Conservation (phyloP, 2,888 invertebrate species). For the Acanthosepion lycidas region DNA sequence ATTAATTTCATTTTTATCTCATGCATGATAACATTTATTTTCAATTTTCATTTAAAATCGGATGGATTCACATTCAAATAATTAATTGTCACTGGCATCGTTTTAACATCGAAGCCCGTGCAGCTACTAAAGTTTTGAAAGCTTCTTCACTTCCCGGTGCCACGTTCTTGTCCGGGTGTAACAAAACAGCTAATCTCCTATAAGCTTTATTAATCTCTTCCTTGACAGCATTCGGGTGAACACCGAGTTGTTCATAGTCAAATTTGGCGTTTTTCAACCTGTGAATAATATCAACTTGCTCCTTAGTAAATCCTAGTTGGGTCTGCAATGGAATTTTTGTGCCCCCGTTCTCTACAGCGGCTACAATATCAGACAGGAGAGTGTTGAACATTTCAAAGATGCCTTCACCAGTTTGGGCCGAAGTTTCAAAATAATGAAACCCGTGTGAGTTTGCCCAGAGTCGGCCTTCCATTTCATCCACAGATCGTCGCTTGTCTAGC, state of each 20-base stretch:
- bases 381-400: constrained; percentile 74
- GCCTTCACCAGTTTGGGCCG: constrained; percentile 73
- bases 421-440: constrained; percentile 74
- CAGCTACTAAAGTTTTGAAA: constrained; percentile 75
- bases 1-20: too few species aligned
- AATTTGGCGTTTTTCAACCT: constrained; percentile 72
- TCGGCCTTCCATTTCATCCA: constrained; percentile 72
- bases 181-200: constrained; percentile 74
- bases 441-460: constrained; percentile 73
- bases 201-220: constrained; percentile 76
- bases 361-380: constrained; percentile 73
- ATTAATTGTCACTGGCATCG: constrained; percentile 54
- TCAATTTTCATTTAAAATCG: too few species aligned
- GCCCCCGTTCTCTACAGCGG: constrained; percentile 72
- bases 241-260: constrained; percentile 73
- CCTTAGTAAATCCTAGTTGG: constrained; percentile 74
- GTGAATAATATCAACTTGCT: constrained; percentile 75
- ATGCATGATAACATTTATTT: too few species aligned
- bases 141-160: constrained; percentile 76
- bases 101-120: constrained; percentile 72
- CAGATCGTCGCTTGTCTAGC: constrained; percentile 69
- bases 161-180: constrained; percentile 76
- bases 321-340: constrained; percentile 66
- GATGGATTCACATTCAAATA: too few species aligned
- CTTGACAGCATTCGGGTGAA: constrained; percentile 70